Conservation (phyloP, 1,140 invertebrate species). For the Anoplolepis gracilipes region DNA sequence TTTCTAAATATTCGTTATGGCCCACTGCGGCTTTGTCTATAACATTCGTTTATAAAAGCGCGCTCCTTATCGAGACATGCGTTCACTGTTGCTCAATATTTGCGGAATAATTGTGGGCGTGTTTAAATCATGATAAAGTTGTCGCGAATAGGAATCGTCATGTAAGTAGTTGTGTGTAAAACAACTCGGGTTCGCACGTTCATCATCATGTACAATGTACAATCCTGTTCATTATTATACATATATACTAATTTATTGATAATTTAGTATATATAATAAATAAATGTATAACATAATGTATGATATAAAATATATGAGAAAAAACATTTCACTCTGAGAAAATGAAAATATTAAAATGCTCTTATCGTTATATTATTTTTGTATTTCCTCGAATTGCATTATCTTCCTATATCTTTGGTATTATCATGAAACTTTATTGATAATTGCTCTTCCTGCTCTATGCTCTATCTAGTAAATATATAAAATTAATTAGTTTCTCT, state of each 20-base stretch:
- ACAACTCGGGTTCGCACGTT: not conserved
- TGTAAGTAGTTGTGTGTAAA: slow-evolving; percentile 11
- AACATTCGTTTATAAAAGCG: slow-evolving; percentile 29
- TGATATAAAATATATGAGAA: not conserved
- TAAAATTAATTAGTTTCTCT: slow-evolving; percentile 7
- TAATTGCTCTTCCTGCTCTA: slow-evolving; percentile 50
- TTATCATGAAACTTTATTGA: slow-evolving; percentile 50
- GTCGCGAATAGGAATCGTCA: slow-evolving; percentile 1
- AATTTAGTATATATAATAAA: too few species aligned
- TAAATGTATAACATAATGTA: too few species aligned
- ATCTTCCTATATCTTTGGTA: slow-evolving; percentile 40
- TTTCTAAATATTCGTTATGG: slow-evolving; percentile 43
- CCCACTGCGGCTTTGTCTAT: not conserved
- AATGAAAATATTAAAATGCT: slow-evolving; percentile 4
- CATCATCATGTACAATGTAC: not conserved
- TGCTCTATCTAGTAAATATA: not conserved
- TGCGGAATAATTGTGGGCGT: not conserved
- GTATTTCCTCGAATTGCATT: not conserved
- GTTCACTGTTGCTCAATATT: not conserved
- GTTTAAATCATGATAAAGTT: slow-evolving; percentile 9
- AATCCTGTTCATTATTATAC: too few species aligned
- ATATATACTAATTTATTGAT: too few species aligned
- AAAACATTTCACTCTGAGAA: not conserved
- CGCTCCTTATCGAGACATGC: not conserved
- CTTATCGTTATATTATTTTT: slow-evolving; percentile 41